Conservation (phyloP, 2,113 vertebrate genomes). For the Grantiella picta region DNA sequence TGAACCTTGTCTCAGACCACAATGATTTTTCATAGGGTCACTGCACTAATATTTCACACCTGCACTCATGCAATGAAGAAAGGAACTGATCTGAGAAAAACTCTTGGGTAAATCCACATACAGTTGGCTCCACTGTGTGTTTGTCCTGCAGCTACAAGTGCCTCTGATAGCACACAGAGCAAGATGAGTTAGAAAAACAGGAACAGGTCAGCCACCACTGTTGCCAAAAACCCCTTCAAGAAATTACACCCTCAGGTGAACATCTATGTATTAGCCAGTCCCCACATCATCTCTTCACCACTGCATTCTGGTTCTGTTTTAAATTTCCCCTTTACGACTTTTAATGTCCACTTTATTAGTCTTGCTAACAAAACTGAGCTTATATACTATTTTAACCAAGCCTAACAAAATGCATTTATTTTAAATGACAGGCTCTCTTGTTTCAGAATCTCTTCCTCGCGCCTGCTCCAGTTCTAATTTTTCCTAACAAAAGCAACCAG, state of each 20-base stretch:
- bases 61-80: background rate
- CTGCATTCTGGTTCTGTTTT: background rate
- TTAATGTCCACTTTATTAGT: background rate
- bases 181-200: background rate
- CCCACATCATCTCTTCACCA: background rate
- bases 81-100: background rate
- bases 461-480: background rate
- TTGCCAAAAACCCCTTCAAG: background rate
- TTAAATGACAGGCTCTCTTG: background rate
- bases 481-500: background rate
- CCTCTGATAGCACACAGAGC: background rate
- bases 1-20: background rate
- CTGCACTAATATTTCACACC: background rate
- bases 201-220: background rate
- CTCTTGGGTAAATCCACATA: background rate
- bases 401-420: background rate
- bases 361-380: background rate
- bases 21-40: fast-evolving
- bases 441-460: background rate
- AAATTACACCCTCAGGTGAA: background rate
- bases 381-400: background rate
- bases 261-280: background rate
- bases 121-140: background rate
- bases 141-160: background rate
- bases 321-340: background rate